Evolutionary conservation across 2,797 vertebrate genomes (phyloP), one percentile per base, ranked within the genome.

Genomic region (Acanthurus leucopareius): DNA sequence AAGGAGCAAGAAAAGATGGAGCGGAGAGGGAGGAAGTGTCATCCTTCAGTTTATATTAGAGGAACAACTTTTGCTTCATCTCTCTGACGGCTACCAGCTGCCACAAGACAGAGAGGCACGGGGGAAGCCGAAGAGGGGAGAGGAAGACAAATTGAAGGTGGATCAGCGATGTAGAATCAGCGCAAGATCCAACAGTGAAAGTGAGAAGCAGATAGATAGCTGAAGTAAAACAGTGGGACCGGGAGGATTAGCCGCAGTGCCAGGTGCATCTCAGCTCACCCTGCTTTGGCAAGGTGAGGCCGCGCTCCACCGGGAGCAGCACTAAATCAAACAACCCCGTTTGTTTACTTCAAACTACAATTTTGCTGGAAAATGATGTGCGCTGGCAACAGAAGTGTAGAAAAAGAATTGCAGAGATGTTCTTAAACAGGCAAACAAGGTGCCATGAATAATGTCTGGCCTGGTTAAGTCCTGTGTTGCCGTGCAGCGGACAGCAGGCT

Each of bases 51-150:
- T 91, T 90, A 91, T 66, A 77, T 78, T 82, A 81, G 69, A 80
- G 69, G 67, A 82, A 62, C 47, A 69, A 76, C 80, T 69, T 80
- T 64, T 77, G 80, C 83, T 69, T 80, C 49, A 19, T 77, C 53
- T 68, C 56, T 22, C 67, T 82, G 90, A 93, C 5, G 28, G 77
- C 79, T 54, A 84, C 66, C 90, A 91, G 89, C 88, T 89, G 90
- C 70, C 81, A 72, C 1, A 0, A 64, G 28, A 75, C 14, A 1
- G 40, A 59, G 40, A 70, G 38, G 54, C 25, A 38, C 4, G 45
- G 45, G 16, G 51, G 51, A 56, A 40, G 1, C 6, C 13, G 69
- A 44, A 28, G 52, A 22, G 51, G 2, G 19, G 10, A 67, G 42
- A 60, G 48, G 3, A 28, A 40, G 73, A 72, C 48, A 56, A 80